Evolutionary conservation across 2,113 vertebrate species (phyloP), one percentile per base, ranked within the genome.

Genomic region (Odobenus rosmarus): DNA sequence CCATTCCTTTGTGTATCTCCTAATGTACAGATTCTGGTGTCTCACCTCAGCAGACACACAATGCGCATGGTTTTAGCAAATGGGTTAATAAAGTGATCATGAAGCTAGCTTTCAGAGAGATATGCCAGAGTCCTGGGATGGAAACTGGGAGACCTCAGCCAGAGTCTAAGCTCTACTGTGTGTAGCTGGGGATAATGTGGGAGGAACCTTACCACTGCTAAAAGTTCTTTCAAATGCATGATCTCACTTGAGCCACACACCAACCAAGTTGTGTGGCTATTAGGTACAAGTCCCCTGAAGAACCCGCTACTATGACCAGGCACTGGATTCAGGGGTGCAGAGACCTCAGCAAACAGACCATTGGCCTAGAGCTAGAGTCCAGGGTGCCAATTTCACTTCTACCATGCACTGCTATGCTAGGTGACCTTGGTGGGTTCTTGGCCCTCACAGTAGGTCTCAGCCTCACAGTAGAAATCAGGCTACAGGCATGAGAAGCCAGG

Each of bases 21-120:
- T 11, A 14, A 3, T n/a, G 42, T 3, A 33, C 28, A 0, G 0
- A 39, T 4, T 21, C 28, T 28, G 15, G 49, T 1, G 53, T 15
- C 61, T 79, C 13, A 1, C 12, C 46, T 69, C n/a, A 39, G 83
- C 26, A 59, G 62, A 69, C 62, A 87, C 57, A 26, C 3, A 11
- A 11, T 7, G 53, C 14, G 21, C 26, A 19, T 1, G 4, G 55
- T 4, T 9, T 69, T 49, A 49, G 49, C 21, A 24, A n/a, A 71
- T 2, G 7, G 26, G 46, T n/a, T 74, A 12, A 49, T 19, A 15
- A 39, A 39, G 46, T 12, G 18, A 26, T 39, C 31, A 7, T 18
- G 3, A 14, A 49, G 31, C 79, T 28, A 31, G 77, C 87, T 91
- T 89, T 55, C 62, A 5, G 61, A 39, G 62, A 69, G 46, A n/a